Conservation (phyloP, 2,888 invertebrate genomes). For the Troilus luridus region DNA sequence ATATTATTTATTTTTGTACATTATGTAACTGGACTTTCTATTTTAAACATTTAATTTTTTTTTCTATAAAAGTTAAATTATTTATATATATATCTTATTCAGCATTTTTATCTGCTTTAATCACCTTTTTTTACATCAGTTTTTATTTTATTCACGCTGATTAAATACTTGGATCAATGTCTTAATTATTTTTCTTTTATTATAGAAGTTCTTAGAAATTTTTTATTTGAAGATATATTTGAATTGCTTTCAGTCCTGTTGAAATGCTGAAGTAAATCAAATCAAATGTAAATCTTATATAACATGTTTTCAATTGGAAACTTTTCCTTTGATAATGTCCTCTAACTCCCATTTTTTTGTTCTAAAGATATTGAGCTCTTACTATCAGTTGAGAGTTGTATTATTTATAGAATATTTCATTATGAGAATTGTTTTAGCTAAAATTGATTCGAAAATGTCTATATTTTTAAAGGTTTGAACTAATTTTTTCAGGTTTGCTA, state of each 20-base stretch:
- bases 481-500: background rate
- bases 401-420: background rate
- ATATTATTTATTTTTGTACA: slow-evolving; percentile 4
- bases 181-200: background rate
- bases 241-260: background rate
- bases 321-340: slow-evolving; percentile 38
- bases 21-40: slow-evolving; percentile 31
- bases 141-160: background rate
- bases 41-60: background rate
- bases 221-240: background rate
- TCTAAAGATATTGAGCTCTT: slow-evolving; percentile 14
- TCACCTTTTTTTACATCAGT: background rate
- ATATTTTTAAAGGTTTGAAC: background rate
- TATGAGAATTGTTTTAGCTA: background rate
- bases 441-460: background rate
- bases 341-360: slow-evolving; percentile 27
- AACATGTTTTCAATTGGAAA: slow-evolving; percentile 43
- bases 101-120: background rate
- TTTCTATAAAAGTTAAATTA: background rate
- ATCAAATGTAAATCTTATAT: slow-evolving; percentile 21
- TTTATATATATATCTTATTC: background rate
- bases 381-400: background rate
- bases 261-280: slow-evolving; percentile 3
- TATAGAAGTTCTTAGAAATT: background rate
- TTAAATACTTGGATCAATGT: background rate